Evolutionary conservation across 2,113 vertebrate species (phyloP).

Genomic region (Labeo rohita): DNA sequence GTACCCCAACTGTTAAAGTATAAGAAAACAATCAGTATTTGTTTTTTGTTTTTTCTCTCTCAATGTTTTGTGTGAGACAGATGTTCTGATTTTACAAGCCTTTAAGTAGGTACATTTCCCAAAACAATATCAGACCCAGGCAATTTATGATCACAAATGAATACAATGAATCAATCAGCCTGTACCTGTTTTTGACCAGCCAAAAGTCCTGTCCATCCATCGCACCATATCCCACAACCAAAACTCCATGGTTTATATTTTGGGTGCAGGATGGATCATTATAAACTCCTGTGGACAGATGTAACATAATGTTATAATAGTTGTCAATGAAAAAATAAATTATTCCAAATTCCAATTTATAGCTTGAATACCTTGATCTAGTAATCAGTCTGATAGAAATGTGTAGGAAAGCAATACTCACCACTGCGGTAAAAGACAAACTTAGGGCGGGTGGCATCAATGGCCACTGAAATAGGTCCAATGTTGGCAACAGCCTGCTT

Average conservation of each 20-base stretch:
- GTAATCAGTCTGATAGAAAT: not conserved
- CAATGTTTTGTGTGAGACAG: not conserved
- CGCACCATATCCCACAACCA: constrained; percentile 86
- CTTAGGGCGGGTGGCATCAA: constrained; percentile 77
- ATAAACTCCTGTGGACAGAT: constrained; percentile 81
- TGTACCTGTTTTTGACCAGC: constrained; percentile 87
- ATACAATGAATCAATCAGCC: not conserved
- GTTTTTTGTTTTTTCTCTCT: not conserved
- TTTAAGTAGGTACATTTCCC: not conserved
- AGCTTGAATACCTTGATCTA: not conserved
- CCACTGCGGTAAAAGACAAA: constrained; percentile 85
- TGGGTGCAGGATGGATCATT: constrained; percentile 78
- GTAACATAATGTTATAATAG: not conserved
- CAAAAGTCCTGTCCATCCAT: constrained; percentile 83
- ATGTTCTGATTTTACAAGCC: no score
- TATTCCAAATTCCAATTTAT: rapidly evolving
- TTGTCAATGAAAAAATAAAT: not conserved
- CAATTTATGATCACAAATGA: not conserved
- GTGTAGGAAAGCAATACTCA: constrained; percentile 58
- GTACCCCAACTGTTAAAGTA: constrained; percentile 72
- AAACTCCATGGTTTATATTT: constrained; percentile 81
- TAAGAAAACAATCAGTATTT: not conserved
- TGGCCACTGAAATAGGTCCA: constrained; percentile 86
- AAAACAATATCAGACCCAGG: not conserved
- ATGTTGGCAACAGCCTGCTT: constrained; percentile 77